Evolutionary conservation across 2,888 invertebrate genomes (phyloP).

Genomic region (Trissonchulus sp.): DNA sequence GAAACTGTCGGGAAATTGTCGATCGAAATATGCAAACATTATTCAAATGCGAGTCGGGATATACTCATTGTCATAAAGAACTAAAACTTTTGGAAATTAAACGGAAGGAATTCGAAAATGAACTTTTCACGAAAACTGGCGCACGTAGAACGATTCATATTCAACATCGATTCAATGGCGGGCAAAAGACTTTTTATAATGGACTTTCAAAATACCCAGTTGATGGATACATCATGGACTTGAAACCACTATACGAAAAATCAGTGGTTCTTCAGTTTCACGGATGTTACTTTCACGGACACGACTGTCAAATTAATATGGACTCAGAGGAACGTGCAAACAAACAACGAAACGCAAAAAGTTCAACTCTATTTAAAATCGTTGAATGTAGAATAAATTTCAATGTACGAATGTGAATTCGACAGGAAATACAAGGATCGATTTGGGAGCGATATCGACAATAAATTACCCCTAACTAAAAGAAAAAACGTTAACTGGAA

Average conservation of each 20-base stretch:
- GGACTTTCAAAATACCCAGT: not conserved
- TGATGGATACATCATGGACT: not conserved
- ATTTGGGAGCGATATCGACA: no score
- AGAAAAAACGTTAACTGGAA: no score
- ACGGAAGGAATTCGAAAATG: not conserved
- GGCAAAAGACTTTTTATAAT: not conserved
- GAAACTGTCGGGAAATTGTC: no score
- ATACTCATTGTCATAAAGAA: not conserved
- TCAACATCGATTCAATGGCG: not conserved
- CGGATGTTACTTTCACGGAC: not conserved
- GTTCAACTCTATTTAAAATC: no score
- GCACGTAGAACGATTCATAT: not conserved
- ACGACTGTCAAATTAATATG: not conserved
- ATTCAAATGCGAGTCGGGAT: no score
- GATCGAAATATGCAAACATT: no score
- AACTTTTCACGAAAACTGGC: not conserved
- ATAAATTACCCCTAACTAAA: no score
- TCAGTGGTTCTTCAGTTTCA: not conserved
- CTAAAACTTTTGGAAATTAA: not conserved
- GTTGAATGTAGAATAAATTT: not conserved
- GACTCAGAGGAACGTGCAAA: not conserved
- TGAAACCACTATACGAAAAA: not conserved
- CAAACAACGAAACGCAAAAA: no score
- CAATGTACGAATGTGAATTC: not conserved
- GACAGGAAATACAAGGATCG: not conserved